A percentile compares a stretch with the other conserved stretches of the same genome.
These are phyloP conservation scores for Periophthalmus modestus DNA, from an alignment of 2,113 vertebrate species.

Conservation along the genomic window DNA sequence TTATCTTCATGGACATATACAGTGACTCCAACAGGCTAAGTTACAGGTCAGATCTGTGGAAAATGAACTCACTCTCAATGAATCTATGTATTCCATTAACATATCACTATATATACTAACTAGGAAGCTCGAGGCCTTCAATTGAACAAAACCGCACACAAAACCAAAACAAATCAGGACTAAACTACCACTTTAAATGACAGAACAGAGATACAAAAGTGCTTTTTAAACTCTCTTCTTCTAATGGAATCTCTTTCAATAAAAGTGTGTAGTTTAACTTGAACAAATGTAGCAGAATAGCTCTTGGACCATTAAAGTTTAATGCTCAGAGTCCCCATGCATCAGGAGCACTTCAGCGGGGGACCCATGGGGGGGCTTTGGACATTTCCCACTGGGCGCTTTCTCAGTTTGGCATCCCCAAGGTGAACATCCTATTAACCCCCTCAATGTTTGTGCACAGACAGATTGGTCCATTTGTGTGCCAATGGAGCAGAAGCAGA, in stretches of 20 bases:
- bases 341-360: constrained; percentile 25
- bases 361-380: constrained; percentile 32
- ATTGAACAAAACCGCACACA: too few relatives aligned
- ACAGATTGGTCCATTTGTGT: constrained; percentile 56
- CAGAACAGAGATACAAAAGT: neutral
- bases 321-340: constrained; percentile 50
- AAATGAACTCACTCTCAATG: too few relatives aligned
- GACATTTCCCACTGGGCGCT: constrained; percentile 34
- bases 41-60: too few relatives aligned
- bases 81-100: too few relatives aligned
- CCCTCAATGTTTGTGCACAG: constrained; percentile 50
- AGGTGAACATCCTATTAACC: constrained; percentile 66
- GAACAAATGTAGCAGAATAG: constrained; percentile 26
- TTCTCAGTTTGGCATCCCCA: constrained; percentile 48
- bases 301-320: constrained; percentile 41
- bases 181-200: neutral
- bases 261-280: constrained; percentile 28
- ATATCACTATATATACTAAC: too few relatives aligned
- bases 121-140: too few relatives aligned
- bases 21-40: too few relatives aligned
- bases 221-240: neutral
- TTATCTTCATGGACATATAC: too few relatives aligned
- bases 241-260: neutral
- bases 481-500: constrained; percentile 47
- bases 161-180: too few relatives aligned